These are phyloP conservation scores for Frankliniella intonsa DNA, from an alignment of 2,888 invertebrate species.

Conservation along the genomic window DNA sequence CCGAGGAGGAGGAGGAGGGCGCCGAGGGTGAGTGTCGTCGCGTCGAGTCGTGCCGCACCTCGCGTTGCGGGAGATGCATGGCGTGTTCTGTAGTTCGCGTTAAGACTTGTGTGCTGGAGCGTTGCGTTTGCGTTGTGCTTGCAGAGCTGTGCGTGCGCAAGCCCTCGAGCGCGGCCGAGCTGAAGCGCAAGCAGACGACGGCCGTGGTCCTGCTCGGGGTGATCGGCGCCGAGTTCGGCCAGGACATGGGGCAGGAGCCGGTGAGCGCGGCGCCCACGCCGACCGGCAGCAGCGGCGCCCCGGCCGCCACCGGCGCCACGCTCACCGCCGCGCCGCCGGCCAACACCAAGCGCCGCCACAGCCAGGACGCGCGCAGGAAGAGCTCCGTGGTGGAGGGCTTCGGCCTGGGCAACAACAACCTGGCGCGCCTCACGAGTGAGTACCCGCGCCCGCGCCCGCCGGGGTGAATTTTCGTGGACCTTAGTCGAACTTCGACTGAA, in stretches of 20 bases:
- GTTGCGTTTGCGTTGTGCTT: too few relatives aligned
- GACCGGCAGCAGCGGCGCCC: constrained; percentile 31
- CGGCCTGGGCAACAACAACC: constrained; percentile 78
- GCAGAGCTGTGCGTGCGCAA: constrained; percentile 59
- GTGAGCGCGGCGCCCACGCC: constrained; percentile 47
- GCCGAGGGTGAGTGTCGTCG: constrained; percentile 56
- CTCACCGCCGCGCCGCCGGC: constrained; percentile 41
- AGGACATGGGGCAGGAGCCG: constrained; percentile 68
- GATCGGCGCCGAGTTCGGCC: constrained; percentile 97
- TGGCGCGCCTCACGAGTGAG: constrained; percentile 83
- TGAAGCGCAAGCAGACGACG: constrained; percentile 92
- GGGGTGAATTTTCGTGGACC: constrained; percentile 12
- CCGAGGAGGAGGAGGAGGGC: constrained; percentile 79
- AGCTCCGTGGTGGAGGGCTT: constrained; percentile 85
- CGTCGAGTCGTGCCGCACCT: too few relatives aligned
- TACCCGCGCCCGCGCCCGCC: constrained; percentile 31
- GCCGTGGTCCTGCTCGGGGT: constrained; percentile 95
- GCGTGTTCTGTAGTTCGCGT: too few relatives aligned
- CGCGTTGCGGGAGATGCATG: too few relatives aligned
- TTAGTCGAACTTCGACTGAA: too few relatives aligned
- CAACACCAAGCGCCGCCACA: constrained; percentile 37
- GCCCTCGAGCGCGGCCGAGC: constrained; percentile 77
- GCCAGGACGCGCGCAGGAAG: constrained; percentile 55
- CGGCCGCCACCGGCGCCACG: constrained; percentile 15
- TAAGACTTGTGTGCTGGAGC: too few relatives aligned